phyloP scores from a whole-genome alignment of 2,888 invertebrate species.

The Drosophila kokeensis region DNA sequence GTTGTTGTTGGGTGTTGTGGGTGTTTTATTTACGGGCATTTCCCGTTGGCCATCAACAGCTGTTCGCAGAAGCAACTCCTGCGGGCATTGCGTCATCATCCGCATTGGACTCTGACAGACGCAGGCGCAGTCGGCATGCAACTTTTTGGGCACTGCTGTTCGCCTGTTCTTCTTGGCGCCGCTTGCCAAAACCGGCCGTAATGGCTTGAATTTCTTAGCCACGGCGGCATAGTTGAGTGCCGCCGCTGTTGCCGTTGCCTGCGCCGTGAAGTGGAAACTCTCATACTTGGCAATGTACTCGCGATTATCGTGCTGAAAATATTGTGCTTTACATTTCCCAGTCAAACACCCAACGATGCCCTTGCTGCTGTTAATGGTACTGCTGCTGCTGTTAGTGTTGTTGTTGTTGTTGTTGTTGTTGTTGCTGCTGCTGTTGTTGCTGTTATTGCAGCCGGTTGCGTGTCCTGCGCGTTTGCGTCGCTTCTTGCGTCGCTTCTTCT shows the following conservation, averaged over 20 bases:
- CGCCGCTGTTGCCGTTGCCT: constrained; percentile 47
- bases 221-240: constrained; percentile 79
- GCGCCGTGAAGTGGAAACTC: constrained; percentile 68
- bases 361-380: constrained; percentile 10
- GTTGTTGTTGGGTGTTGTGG: not conserved
- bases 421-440: constrained; percentile 8
- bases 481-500: constrained; percentile 71
- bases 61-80: constrained; percentile 37
- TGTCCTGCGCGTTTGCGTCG: constrained; percentile 70
- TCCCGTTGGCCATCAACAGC: constrained; percentile 46
- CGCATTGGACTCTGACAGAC: constrained; percentile 55
- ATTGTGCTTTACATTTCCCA: constrained; percentile 77
- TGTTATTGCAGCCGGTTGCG: constrained; percentile 34
- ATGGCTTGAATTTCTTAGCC: constrained; percentile 83
- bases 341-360: constrained; percentile 23
- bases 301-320: constrained; percentile 84
- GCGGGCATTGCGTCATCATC: constrained; percentile 50
- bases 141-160: constrained; percentile 49
- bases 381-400: constrained; percentile 10
- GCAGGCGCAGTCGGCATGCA: constrained; percentile 73
- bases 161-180: constrained; percentile 70
- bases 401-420: constrained; percentile 9
- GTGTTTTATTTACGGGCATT: not conserved
- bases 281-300: constrained; percentile 73
- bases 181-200: constrained; percentile 71